Evolutionary conservation across 2,888 invertebrate genomes (phyloP).

Genomic region (Lycophotia porphyrea): DNA sequence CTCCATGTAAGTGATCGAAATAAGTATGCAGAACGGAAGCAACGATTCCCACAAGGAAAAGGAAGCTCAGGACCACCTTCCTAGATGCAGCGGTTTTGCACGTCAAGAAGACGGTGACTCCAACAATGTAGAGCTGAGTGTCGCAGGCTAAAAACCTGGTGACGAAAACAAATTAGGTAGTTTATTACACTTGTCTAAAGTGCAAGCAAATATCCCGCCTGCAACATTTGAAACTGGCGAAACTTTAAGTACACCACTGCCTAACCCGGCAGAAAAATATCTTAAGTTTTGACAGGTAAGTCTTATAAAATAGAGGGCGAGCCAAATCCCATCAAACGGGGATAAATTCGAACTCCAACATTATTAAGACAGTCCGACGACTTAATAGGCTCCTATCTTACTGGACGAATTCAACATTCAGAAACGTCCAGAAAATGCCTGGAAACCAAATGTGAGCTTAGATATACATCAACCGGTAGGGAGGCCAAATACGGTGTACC

Average conservation of each 20-base stretch:
- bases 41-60: constrained; percentile 58
- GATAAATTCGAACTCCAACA: background rate
- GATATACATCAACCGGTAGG: too few relatives aligned
- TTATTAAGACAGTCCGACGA: too few relatives aligned
- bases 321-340: background rate
- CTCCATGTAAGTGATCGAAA: constrained; percentile 47
- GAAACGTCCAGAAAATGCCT: too few relatives aligned
- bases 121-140: constrained; percentile 70
- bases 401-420: too few relatives aligned
- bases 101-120: constrained; percentile 61
- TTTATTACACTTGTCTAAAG: background rate
- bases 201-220: background rate
- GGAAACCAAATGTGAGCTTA: too few relatives aligned
- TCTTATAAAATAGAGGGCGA: background rate
- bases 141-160: constrained; percentile 75
- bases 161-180: background rate
- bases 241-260: background rate
- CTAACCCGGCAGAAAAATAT: background rate
- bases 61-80: constrained; percentile 46
- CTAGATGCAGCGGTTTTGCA: constrained; percentile 42
- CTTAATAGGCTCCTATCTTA: too few relatives aligned
- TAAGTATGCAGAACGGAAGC: constrained; percentile 53
- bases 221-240: background rate
- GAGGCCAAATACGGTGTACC: too few relatives aligned
- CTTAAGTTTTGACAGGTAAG: background rate